Percentiles rank a stretch among this genome's conserved stretches.
phyloP scores from a whole-genome alignment of 1,140 invertebrate genomes.

The Drosophila nikananu region DNA sequence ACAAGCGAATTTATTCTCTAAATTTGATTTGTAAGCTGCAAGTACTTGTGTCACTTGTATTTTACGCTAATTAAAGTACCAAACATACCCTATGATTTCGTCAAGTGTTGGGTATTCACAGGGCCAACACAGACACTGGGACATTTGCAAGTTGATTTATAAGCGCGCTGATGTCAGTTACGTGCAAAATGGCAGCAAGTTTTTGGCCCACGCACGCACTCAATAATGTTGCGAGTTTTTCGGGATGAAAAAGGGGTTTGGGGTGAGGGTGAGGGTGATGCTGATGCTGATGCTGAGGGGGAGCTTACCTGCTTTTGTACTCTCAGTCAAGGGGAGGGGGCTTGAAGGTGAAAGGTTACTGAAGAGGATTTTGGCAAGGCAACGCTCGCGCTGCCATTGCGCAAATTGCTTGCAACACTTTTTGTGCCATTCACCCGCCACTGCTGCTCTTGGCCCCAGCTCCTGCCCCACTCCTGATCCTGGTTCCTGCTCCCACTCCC shows the following conservation, averaged over 20 bases:
- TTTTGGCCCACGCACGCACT: constrained; percentile 67
- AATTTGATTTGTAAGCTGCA: too few species aligned
- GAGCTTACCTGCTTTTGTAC: constrained; percentile 22
- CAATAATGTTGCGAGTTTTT: constrained; percentile 62
- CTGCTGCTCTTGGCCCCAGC: background rate
- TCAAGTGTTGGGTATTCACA: background rate
- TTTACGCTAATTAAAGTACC: background rate
- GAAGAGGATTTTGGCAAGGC: constrained; percentile 51
- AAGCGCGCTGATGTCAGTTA: constrained; percentile 81
- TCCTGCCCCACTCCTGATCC: background rate
- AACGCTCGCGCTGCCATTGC: constrained; percentile 57
- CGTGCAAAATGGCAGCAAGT: constrained; percentile 69
- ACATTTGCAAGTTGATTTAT: constrained; percentile 83
- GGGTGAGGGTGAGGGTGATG: background rate
- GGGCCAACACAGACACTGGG: background rate
- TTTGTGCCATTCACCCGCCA: constrained; percentile 45
- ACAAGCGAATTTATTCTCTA: too few species aligned
- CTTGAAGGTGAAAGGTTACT: constrained; percentile 43
- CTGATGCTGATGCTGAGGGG: too few species aligned
- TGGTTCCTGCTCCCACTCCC: background rate
- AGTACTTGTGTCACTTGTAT: too few species aligned
- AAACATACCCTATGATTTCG: background rate
- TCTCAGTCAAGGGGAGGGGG: too few species aligned
- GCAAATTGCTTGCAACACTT: constrained; percentile 82
- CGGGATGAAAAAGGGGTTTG: constrained; percentile 5